phyloP scores from a whole-genome alignment of 2,888 invertebrate species.

The Heliconius hortense region DNA sequence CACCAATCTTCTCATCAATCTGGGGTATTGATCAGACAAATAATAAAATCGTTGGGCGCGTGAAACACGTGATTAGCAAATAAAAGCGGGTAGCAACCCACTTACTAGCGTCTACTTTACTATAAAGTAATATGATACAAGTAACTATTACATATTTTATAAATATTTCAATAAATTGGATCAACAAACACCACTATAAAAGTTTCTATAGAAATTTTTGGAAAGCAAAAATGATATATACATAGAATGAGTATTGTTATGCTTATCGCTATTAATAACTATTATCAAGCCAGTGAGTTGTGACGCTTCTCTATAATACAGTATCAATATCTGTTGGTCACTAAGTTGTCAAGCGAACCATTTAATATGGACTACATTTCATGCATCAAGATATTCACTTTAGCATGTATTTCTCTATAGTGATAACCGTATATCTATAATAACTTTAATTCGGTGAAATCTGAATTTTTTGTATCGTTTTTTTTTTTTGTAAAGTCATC shows the following conservation, averaged over 20 bases:
- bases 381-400: slow-evolving; percentile 48
- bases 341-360: slow-evolving; percentile 37
- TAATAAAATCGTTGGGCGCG: too few relatives aligned
- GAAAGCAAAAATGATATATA: slow-evolving; percentile 24
- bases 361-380: slow-evolving; percentile 65
- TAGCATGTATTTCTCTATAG: slow-evolving; percentile 25
- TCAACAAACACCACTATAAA: background rate
- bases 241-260: slow-evolving; percentile 1
- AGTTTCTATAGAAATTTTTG: slow-evolving; percentile 14
- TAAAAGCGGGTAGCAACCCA: too few relatives aligned
- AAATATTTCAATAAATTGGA: background rate
- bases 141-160: too few relatives aligned
- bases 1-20: too few relatives aligned
- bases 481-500: background rate
- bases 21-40: too few relatives aligned
- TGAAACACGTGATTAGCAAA: too few relatives aligned
- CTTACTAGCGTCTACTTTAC: background rate
- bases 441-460: background rate
- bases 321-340: slow-evolving; percentile 31
- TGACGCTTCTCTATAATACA: slow-evolving; percentile 29
- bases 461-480: background rate
- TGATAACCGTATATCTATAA: slow-evolving; percentile 15
- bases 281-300: slow-evolving; percentile 31
- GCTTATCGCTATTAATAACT: slow-evolving; percentile 20
- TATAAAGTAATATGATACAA: background rate